Percentiles rank a stretch among this genome's conserved stretches.
phyloP scores from a whole-genome alignment of 2,888 invertebrate genomes.

The Eilema depressum region DNA sequence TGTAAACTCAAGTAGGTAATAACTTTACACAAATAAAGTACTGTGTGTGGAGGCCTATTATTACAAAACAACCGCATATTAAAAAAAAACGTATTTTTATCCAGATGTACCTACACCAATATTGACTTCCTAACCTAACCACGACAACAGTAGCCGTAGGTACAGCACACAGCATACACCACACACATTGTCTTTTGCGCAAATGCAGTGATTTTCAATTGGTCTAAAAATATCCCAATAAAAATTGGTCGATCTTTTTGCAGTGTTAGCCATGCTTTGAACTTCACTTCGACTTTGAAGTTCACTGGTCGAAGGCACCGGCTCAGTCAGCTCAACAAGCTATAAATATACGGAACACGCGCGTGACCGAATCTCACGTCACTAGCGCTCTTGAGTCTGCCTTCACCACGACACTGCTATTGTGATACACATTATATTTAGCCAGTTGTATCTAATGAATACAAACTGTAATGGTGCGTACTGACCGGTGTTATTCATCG shows the following conservation, averaged over 20 bases:
- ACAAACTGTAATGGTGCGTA: not conserved
- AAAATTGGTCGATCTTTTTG: conserved; percentile 29
- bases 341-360: conserved; percentile 74
- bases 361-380: conserved; percentile 76
- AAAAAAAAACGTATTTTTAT: not conserved
- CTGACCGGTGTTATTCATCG: not conserved
- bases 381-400: conserved; percentile 77
- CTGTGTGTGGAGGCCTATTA: no score
- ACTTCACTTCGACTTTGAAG: conserved; percentile 53
- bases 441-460: conserved; percentile 60
- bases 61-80: no score
- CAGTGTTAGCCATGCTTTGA: conserved; percentile 43
- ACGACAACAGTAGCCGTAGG: no score
- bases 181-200: conserved; percentile 8
- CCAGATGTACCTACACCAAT: no score
- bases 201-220: conserved; percentile 9
- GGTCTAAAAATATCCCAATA: conserved; percentile 22
- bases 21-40: no score
- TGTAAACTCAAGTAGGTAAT: no score
- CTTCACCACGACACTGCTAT: conserved; percentile 83
- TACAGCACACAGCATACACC: not conserved
- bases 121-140: not conserved
- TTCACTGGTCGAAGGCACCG: conserved; percentile 64
- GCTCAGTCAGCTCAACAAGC: conserved; percentile 60
- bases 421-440: conserved; percentile 82